Evolutionary conservation across 92 coral and sea anemone species (phyloP).

Genomic region (Palythoa heliodiscus): DNA sequence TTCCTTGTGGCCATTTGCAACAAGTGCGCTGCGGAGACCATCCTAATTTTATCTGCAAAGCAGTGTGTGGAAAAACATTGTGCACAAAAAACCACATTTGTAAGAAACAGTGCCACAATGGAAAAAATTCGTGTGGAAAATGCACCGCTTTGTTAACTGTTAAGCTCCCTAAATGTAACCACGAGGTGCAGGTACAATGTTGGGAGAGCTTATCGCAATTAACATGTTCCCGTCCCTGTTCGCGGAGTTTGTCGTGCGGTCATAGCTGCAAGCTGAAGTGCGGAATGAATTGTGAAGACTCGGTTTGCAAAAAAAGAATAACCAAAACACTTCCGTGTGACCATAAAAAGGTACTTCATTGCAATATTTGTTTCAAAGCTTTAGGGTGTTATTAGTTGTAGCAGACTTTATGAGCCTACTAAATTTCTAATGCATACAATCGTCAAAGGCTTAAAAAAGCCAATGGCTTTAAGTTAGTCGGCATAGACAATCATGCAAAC

Average conservation of each 20-base stretch:
- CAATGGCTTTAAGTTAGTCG: too few relatives aligned
- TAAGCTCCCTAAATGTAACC: conserved; percentile 36
- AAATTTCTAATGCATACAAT: too few relatives aligned
- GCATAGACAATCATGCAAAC: too few relatives aligned
- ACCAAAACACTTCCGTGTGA: conserved; percentile 25
- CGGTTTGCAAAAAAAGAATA: conserved; percentile 13
- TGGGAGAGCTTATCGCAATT: not conserved
- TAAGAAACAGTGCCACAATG: conserved; percentile 45
- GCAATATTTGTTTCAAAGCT: not conserved
- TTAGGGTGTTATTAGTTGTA: too few relatives aligned
- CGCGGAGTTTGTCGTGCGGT: conserved; percentile 39
- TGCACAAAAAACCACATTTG: conserved; percentile 46
- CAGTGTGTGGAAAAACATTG: conserved; percentile 12
- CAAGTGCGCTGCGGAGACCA: conserved; percentile 43
- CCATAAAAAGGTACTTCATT: conserved; percentile 12
- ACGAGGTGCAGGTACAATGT: conserved; percentile 19
- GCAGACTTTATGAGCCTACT: too few relatives aligned
- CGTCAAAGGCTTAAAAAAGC: too few relatives aligned
- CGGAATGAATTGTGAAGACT: conserved; percentile 39
- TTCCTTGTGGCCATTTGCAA: conserved; percentile 44
- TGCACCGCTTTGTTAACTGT: conserved; percentile 25
- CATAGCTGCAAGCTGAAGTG: conserved; percentile 47
- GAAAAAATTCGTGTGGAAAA: conserved; percentile 23
- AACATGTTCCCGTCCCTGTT: conserved; percentile 45
- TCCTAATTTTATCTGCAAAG: conserved; percentile 37